A percentile compares a stretch with the other conserved stretches of the same genome.
These are phyloP conservation scores for Myathropa florea DNA, from an alignment of 2,888 invertebrate species.

Conservation along the genomic window DNA sequence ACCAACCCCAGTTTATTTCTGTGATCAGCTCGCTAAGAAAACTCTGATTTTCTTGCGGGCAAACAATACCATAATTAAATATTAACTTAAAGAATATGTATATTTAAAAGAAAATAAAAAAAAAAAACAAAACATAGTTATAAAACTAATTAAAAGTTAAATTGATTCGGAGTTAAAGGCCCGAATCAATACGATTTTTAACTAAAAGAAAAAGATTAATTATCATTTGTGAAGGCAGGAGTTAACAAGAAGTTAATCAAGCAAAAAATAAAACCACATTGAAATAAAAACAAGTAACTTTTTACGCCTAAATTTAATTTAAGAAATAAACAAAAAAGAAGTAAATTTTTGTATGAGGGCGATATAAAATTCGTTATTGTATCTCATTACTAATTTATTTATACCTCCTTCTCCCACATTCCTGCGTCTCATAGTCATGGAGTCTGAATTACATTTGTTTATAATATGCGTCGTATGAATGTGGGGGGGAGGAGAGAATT, in stretches of 20 bases:
- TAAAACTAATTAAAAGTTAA: conserved; percentile 54
- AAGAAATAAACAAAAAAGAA: conserved; percentile 11
- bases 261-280: conserved; percentile 8
- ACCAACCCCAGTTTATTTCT: conserved; percentile 76
- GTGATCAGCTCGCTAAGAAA: conserved; percentile 74
- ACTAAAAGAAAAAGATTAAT: conserved; percentile 39
- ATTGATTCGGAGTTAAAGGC: conserved; percentile 56
- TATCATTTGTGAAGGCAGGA: conserved; percentile 38
- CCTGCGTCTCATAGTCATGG: conserved; percentile 71
- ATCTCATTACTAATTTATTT: not conserved
- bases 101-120: conserved; percentile 30
- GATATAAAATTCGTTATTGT: too few species aligned
- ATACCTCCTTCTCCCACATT: conserved; percentile 23
- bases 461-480: conserved; percentile 73
- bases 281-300: not conserved
- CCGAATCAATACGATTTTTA: conserved; percentile 46
- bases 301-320: conserved; percentile 20
- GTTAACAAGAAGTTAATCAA: conserved; percentile 32
- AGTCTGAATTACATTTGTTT: conserved; percentile 81
- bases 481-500: conserved; percentile 9
- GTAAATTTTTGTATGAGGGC: conserved; percentile 15
- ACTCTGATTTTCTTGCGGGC: conserved; percentile 55
- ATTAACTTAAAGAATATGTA: conserved; percentile 64
- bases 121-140: conserved; percentile 53
- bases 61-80: conserved; percentile 70